Evolutionary conservation across 2,797 vertebrate species (phyloP).

Genomic region (Balearica regulorum): DNA sequence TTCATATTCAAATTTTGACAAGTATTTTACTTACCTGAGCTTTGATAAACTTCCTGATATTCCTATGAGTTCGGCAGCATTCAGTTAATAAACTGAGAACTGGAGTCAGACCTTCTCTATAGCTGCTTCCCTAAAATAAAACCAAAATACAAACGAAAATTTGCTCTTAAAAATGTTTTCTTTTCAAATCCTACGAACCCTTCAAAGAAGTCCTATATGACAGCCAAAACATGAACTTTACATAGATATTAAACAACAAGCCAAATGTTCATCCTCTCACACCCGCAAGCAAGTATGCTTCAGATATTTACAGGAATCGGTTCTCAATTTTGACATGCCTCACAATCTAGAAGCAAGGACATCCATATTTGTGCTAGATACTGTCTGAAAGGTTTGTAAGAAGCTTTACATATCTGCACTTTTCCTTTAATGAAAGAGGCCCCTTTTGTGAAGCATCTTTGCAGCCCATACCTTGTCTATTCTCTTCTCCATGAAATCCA

Average conservation of each 20-base stretch:
- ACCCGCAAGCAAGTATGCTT: neutral
- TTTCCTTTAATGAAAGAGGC: neutral
- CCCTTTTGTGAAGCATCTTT: neutral
- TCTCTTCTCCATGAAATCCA: constrained; percentile 97
- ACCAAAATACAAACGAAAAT: neutral
- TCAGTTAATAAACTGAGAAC: constrained; percentile 95
- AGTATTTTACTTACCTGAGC: constrained; percentile 81
- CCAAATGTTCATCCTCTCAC: neutral
- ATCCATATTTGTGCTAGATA: neutral
- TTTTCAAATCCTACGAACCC: neutral
- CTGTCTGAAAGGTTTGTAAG: neutral
- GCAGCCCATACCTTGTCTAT: constrained; percentile 89
- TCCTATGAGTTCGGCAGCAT: constrained; percentile 89
- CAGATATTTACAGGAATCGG: neutral
- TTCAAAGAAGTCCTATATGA: neutral
- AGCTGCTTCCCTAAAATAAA: constrained; percentile 88
- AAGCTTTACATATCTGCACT: neutral
- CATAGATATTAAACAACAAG: neutral
- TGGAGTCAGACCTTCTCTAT: constrained; percentile 94
- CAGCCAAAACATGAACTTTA: neutral
- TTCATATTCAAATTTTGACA: neutral
- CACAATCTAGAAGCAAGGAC: neutral
- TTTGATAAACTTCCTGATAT: constrained; percentile 96
- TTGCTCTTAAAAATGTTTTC: too few relatives aligned
- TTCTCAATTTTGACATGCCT: neutral